A percentile compares a stretch with the other conserved stretches of the same genome.
phyloP scores from a whole-genome alignment of 2,888 invertebrate genomes.

The Drosophila longiperda region DNA sequence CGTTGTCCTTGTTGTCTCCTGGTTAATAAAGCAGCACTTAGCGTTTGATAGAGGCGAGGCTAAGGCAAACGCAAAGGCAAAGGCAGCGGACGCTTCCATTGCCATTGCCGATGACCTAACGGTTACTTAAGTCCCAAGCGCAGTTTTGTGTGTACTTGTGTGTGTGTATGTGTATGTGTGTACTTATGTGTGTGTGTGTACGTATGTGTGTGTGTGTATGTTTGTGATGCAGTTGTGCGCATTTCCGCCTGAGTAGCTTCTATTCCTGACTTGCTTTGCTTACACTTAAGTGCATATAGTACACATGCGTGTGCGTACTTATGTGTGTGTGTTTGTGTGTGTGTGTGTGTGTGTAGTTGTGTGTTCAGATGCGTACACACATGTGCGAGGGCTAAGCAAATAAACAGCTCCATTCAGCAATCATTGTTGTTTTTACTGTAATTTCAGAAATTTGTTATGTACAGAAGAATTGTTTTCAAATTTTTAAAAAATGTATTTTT shows the following conservation, averaged over 20 bases:
- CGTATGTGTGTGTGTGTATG: constrained; percentile 27
- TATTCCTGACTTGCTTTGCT: constrained; percentile 69
- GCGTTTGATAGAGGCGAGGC: constrained; percentile 49
- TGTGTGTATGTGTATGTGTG: constrained; percentile 27
- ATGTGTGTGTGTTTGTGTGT: constrained; percentile 1
- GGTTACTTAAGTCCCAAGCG: constrained; percentile 58
- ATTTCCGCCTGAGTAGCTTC: constrained; percentile 71
- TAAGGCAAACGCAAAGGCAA: constrained; percentile 37
- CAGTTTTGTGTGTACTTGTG: constrained; percentile 14
- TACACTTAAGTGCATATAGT: constrained; percentile 63
- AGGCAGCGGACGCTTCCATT: constrained; percentile 32
- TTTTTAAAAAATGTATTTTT: neutral
- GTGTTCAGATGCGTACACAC: neutral
- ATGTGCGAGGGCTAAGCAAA: constrained; percentile 15
- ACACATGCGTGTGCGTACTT: neutral
- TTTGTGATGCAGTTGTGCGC: constrained; percentile 74
- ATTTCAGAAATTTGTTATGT: neutral
- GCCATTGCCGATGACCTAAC: constrained; percentile 32
- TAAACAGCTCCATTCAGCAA: neutral
- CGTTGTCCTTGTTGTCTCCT: constrained; percentile 42
- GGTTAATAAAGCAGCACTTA: constrained; percentile 76
- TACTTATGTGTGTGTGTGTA: constrained; percentile 18
- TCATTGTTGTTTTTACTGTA: neutral
- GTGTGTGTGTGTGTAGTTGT: neutral
- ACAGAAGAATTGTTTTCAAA: neutral